Base-by-base conservation (phyloP, 2,797 vertebrate species). In the Austrolebias charrua region DNA sequence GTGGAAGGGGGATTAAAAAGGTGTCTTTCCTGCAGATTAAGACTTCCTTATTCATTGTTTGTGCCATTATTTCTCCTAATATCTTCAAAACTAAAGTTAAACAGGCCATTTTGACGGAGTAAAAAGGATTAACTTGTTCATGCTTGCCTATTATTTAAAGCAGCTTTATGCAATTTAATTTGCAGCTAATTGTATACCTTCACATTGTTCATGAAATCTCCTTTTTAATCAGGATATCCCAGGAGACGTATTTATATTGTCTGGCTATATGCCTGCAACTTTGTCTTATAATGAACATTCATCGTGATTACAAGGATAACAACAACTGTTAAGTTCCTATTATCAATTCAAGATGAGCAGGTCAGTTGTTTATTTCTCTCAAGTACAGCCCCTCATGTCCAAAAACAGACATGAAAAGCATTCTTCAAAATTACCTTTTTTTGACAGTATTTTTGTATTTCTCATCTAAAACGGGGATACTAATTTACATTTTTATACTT, bases 21-120 rank as follows among this genome's bases (percentile, higher is more conserved):
- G 81, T 82, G 82, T 86, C 75, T 83, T 78, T 83, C 78, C 75
- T 81, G 75, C 76, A 80, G 84, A 86, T 90, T 88, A 90, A 81
- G 85, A 79, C 84, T 82, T 80, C 62, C 83, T 84, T 82, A 86
- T 89, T 90, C 84, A 86, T 86, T 87, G 84, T 90, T 89, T 48
- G 89, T 84, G 82, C 66, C 78, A 64, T 80, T 75, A 78, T 69
- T 76, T 72, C 61, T 50, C 16, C 65, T 82, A 75, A 84, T 84
- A 77, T 80, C 66, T 45, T 35, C 61, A 72, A 63, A 81, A 84
- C 79, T 74, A 67, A 54, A 71, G 49, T 78, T 82, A 80, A 82
- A 86, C 71, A 81, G 82, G 84, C 70, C 71, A 65, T 78, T 86
- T 83, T 87, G 70, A 81, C 64, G 63, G 83, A 63, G 75, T 71